Evolutionary conservation across 2,113 vertebrate species (phyloP).

Genomic region (Gobius niger): DNA sequence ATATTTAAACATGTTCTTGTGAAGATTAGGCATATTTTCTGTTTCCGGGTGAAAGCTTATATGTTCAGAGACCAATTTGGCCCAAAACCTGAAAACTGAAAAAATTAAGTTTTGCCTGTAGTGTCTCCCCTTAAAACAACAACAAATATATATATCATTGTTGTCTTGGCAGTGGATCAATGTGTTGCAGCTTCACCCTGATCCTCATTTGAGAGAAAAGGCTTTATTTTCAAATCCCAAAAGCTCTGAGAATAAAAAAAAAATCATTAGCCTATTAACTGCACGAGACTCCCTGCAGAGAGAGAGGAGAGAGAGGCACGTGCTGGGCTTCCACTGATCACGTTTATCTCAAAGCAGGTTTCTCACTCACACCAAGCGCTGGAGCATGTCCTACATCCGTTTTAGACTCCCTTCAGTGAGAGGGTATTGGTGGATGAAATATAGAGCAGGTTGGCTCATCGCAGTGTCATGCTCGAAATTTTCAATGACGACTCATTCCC

Average conservation of each 20-base stretch:
- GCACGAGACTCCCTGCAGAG: constrained; percentile 42
- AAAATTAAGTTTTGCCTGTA: too few species aligned
- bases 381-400: neutral
- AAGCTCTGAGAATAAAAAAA: constrained; percentile 34
- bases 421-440: too few species aligned
- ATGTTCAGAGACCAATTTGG: too few species aligned
- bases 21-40: too few species aligned
- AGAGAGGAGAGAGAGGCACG: constrained; percentile 24
- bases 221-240: constrained; percentile 46
- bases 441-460: too few species aligned
- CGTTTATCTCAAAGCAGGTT: constrained; percentile 18
- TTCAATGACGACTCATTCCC: too few species aligned
- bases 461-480: too few species aligned
- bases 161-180: constrained; percentile 5
- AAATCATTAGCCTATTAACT: constrained; percentile 63
- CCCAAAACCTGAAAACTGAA: too few species aligned
- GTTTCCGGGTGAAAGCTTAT: too few species aligned
- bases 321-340: constrained; percentile 32
- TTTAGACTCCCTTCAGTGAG: neutral
- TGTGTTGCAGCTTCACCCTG: constrained; percentile 5
- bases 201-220: constrained; percentile 27
- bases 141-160: too few species aligned
- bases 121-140: too few species aligned
- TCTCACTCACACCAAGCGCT: neutral
- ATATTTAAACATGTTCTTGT: too few species aligned